Evolutionary conservation across 30 jellyfish, hydroid and myxozoan genomes (phyloP).

Genomic region (Aurelia sp.): DNA sequence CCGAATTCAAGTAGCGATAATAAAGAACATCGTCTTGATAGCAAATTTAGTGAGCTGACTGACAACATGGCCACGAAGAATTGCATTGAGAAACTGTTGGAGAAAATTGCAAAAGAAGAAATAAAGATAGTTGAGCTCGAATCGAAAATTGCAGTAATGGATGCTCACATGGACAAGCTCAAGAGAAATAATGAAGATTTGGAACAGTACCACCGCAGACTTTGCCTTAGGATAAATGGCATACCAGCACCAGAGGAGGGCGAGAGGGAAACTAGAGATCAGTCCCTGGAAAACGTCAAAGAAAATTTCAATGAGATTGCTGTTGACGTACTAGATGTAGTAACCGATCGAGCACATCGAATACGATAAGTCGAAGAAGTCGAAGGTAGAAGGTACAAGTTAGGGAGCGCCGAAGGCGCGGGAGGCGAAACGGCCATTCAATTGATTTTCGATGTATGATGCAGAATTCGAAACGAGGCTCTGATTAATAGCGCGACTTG

Average conservation of each 20-base stretch:
- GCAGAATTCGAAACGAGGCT: too few species aligned
- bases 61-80: slow-evolving; percentile 32
- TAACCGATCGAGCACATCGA: too few species aligned
- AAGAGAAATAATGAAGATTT: slow-evolving; percentile 10
- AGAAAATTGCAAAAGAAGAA: slow-evolving; percentile 1
- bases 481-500: too few species aligned
- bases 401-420: too few species aligned
- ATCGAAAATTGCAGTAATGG: slow-evolving; percentile 30
- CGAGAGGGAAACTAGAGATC: slow-evolving; percentile 28
- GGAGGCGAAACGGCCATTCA: too few species aligned
- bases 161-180: slow-evolving; percentile 14
- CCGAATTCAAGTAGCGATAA: too few species aligned
- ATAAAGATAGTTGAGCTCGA: background rate
- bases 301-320: slow-evolving; percentile 1
- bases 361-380: too few species aligned
- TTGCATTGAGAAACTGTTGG: slow-evolving; percentile 16
- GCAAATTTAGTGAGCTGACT: slow-evolving; percentile 4
- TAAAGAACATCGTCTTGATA: background rate
- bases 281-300: slow-evolving; percentile 25
- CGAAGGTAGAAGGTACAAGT: too few species aligned
- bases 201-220: slow-evolving; percentile 24
- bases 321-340: slow-evolving; percentile 8
- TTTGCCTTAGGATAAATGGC: slow-evolving; percentile 1
- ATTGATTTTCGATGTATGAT: too few species aligned
- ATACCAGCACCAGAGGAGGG: slow-evolving; percentile 19